These are phyloP conservation scores for Brachyopa scutellaris DNA, from an alignment of 2,888 invertebrate genomes.

Conservation along the genomic window DNA sequence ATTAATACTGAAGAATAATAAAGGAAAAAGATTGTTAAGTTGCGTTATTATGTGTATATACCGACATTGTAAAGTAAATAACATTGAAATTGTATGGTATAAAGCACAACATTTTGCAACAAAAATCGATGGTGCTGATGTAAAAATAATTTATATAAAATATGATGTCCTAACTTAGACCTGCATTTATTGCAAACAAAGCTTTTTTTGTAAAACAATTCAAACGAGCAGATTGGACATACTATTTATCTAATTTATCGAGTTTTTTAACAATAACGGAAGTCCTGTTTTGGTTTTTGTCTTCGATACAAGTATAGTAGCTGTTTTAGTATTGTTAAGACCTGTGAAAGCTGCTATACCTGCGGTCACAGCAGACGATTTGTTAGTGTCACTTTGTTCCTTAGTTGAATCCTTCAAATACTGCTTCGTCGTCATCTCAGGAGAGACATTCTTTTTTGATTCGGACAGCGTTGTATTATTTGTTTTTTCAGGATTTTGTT, in stretches of 20 bases:
- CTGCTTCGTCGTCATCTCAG: slow-evolving; percentile 28
- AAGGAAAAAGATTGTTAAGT: neutral
- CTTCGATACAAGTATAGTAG: slow-evolving; percentile 82
- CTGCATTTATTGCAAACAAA: neutral
- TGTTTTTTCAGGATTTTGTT: slow-evolving; percentile 40
- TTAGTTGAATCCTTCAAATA: slow-evolving; percentile 8
- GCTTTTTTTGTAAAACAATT: neutral
- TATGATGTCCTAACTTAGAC: neutral
- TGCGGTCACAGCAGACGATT: slow-evolving; percentile 46
- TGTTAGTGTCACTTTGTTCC: slow-evolving; percentile 42
- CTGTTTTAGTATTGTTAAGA: slow-evolving; percentile 79
- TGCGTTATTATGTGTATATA: too few relatives aligned
- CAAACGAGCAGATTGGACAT: neutral
- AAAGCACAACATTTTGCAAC: neutral
- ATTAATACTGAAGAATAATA: neutral
- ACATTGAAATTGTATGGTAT: too few relatives aligned
- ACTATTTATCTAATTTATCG: slow-evolving; percentile 78
- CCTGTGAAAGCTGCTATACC: slow-evolving; percentile 60
- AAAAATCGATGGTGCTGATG: neutral
- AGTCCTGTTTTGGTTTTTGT: slow-evolving; percentile 82
- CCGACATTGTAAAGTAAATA: too few relatives aligned
- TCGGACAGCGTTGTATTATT: slow-evolving; percentile 30
- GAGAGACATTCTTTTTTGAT: slow-evolving; percentile 49
- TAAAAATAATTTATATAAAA: neutral
- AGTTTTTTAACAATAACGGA: slow-evolving; percentile 81